Base-by-base conservation (phyloP, 2,797 vertebrate species). In the Falco peregrinus region DNA sequence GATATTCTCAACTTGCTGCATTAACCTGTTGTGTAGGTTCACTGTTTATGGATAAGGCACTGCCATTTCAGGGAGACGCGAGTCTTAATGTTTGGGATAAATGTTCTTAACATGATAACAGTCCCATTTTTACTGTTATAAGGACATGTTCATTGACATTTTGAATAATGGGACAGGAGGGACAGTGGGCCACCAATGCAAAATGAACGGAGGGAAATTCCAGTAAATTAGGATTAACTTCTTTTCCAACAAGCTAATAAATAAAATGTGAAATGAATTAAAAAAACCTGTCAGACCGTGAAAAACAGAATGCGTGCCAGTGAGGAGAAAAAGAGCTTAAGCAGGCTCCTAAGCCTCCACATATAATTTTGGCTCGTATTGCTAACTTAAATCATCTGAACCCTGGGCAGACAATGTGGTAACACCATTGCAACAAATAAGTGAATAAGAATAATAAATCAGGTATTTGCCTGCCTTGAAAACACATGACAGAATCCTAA, bases 391-490 rank as follows among this genome's bases (percentile, higher is more conserved):
- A 45, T 53, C 2, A 7, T 41, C 5, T 68, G 41, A 84, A 39
- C 2, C 3, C 1, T 48, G 13, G 13, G 6, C 20, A 69, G 26
- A 41, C 1, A 47, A 28, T 18, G 2, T 54, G 13, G 3, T 69
- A 83, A 70, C 8, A 61, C 1, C 7, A 13, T 8, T 8, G 19
- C 3, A 11, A 69, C 79, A 65, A 57, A 33, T 20, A 88, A 24
- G 6, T 21, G 1, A 67, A 78, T 48, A 61, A 71, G 68, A 81
- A 53, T 29, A 26, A 53, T n/a, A 74, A 61, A 51, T 28, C 1
- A 1, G 1, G 5, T 64, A 37, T 26, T 75, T 71, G 0, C 1
- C 4, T 75, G n/a, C 10, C 6, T 76, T 76, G 8, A 7, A 92
- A 41, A 77, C 15, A 64, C 21, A 33, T 24, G 13, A 73, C 15